Base-by-base conservation (phyloP, 2,797 vertebrate species). In the Pogoniulus pusillus region DNA sequence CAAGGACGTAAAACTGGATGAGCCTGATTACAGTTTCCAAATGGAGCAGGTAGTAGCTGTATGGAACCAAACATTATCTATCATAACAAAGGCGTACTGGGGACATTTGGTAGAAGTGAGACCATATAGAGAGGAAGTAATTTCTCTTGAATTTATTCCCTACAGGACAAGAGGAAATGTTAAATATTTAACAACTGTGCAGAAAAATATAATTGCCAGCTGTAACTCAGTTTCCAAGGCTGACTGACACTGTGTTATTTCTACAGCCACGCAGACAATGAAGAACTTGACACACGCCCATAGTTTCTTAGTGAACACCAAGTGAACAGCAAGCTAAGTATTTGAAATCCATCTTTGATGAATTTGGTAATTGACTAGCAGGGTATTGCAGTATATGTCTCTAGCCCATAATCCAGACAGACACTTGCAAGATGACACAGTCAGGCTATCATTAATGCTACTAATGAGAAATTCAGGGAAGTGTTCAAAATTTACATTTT, bases 171-270 rank as follows among this genome's bases (percentile, higher is more conserved):
- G 26, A 81, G 22, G 51, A 86, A 94, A 86, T 86, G 79, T 73
- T 92, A 86, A 90, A 80, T 72, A 77, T 66, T 73, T 89, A 91
- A 92, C 73, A 35, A 83, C 23, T 6, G 4, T 0, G 0, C 23
- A 79, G 39, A 92, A 92, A 95, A 94, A 88, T 64, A 86, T 91
- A 84, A 90, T 86, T 77, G 30, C 54, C 41, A 47, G 59, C 54
- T 91, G 91, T 35, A 88, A 88, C 68, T 86, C 68, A 58, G 62
- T 89, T 92, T 84, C 69, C 35, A 89, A 71, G 51, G 68, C 37
- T 86, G 82, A 93, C 63, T 76, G 87, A 86, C 90, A 30, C 16
- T 68, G 17, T 74, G n/a, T 80, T 91, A 92, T 93, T 94, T 93
- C 82, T 68, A 37, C 1, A 2, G 54, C 27, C 82, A n/a, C 54